A percentile compares a stretch with the other conserved stretches of the same genome.
Evolutionary conservation across 2,888 invertebrate genomes (phyloP).

Genomic region (Itoplectis maculator): DNA sequence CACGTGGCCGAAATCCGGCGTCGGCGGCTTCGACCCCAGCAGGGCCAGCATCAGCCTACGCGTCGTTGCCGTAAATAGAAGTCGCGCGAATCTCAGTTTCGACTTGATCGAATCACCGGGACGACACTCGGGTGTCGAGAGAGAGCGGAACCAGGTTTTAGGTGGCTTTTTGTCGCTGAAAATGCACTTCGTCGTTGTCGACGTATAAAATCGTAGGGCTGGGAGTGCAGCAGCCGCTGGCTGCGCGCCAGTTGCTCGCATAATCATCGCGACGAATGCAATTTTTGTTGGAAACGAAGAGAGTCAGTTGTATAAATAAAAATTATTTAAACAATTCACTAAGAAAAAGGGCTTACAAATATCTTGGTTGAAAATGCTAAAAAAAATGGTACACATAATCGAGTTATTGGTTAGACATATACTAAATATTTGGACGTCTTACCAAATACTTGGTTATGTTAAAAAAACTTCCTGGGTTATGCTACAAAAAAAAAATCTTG

Average conservation of each 20-base stretch:
- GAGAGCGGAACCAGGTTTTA: slow-evolving; percentile 21
- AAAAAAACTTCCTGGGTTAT: too few relatives aligned
- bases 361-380: too few relatives aligned
- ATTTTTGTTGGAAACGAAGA: background rate
- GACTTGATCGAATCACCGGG: slow-evolving; percentile 52
- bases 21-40: too few relatives aligned
- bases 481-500: too few relatives aligned
- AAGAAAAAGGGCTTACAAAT: too few relatives aligned
- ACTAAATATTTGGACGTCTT: too few relatives aligned
- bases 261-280: background rate
- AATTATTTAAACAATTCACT: background rate
- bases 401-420: too few relatives aligned
- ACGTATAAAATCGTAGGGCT: background rate
- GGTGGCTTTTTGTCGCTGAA: slow-evolving; percentile 15
- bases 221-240: background rate
- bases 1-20: slow-evolving; percentile 22
- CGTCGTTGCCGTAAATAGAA: slow-evolving; percentile 63
- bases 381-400: too few relatives aligned
- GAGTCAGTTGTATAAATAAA: background rate
- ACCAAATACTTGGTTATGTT: too few relatives aligned
- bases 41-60: slow-evolving; percentile 25
- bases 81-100: slow-evolving; percentile 53
- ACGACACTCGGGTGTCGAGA: slow-evolving; percentile 30
- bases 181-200: background rate
- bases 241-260: background rate